Base-by-base conservation (phyloP, 2,888 invertebrate species). In the Patella pellucida region DNA sequence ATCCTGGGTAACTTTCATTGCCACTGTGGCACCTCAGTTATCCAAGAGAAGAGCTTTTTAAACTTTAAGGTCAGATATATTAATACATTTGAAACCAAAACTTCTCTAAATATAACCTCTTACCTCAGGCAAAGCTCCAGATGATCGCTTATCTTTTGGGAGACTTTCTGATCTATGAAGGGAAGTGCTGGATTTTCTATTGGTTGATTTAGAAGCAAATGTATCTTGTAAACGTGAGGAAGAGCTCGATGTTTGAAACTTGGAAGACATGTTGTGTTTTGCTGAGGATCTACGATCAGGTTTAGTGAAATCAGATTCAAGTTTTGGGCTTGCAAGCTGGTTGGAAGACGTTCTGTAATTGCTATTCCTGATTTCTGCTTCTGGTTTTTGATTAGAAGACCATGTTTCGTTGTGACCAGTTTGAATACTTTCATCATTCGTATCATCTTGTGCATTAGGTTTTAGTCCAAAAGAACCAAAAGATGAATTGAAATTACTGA, bases 401-500 rank as follows among this genome's bases (percentile, higher is more conserved):
- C 23, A 23, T n/a, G 7, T 62, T 62, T 62, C 62, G 11, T 62
- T n/a, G 14, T 19, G 23, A 62, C 19, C 12, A 15, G 3, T 19
- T 12, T 23, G 12, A 62, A 15, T n/a, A 54, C n/a, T 15, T 7
- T 23, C 1, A 23, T 16, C 50, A 16, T 54, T 51, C 23, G 27
- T 68, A n/a, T 72, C 69, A 15, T 27, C 67, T 23, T 31, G 19
- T 52, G 70, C 52, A 16, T 71, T 68, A 14, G 78, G 73, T 52
- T 69, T 76, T 7, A 79, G 67, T 19, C 83, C 85, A 81, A 84
- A 85, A 0, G 83, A 84, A 27, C 85, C 85, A 78, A 84, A 82
- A 0, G 85, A 85, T 1, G 81, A 82, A 16, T 78, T 74, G 67
- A 82, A 78, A 11, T 68, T 79, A 54, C 75, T 82, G 78, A 85